Conservation (phyloP, 1,140 invertebrate species). For the Homalodisca vitripennis region DNA sequence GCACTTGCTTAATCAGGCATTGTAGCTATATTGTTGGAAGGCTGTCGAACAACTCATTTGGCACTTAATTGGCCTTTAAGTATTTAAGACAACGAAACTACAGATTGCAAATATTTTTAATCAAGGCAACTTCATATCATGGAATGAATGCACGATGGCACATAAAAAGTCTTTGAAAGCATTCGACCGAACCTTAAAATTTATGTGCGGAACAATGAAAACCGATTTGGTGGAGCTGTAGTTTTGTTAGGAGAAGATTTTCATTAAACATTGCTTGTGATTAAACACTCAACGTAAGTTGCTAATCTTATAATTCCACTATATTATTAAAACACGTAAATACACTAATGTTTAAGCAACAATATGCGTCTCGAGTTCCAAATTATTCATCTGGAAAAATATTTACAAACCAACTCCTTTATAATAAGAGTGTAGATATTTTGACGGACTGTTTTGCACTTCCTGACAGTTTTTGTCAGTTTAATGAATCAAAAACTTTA, state of each 20-base stretch:
- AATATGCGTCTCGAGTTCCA: constrained; percentile 47
- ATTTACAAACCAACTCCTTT: too few relatives aligned
- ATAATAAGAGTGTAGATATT: background rate
- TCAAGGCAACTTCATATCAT: constrained; percentile 45
- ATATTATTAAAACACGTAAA: constrained; percentile 46
- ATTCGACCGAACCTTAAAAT: constrained; percentile 43
- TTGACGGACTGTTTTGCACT: constrained; percentile 31
- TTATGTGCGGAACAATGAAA: constrained; percentile 41
- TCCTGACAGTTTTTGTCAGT: constrained; percentile 36
- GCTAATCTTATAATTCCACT: constrained; percentile 49
- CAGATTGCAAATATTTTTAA: constrained; percentile 42
- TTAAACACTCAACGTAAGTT: constrained; percentile 46
- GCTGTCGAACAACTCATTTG: constrained; percentile 53
- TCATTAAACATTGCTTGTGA: constrained; percentile 44
- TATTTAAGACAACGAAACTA: constrained; percentile 38
- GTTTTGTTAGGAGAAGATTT: constrained; percentile 45
- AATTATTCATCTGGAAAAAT: too few relatives aligned
- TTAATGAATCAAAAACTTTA: constrained; percentile 42
- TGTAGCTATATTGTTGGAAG: constrained; percentile 44
- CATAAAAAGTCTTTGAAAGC: too few relatives aligned
- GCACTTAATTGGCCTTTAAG: constrained; percentile 50
- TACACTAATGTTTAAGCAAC: constrained; percentile 42
- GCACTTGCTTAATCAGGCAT: constrained; percentile 50
- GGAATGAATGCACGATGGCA: constrained; percentile 49
- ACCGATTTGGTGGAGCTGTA: constrained; percentile 43